Evolutionary conservation across 1,140 invertebrate genomes (phyloP), one percentile per base, ranked within the genome.

Genomic region (Panagrolaimus sp.): DNA sequence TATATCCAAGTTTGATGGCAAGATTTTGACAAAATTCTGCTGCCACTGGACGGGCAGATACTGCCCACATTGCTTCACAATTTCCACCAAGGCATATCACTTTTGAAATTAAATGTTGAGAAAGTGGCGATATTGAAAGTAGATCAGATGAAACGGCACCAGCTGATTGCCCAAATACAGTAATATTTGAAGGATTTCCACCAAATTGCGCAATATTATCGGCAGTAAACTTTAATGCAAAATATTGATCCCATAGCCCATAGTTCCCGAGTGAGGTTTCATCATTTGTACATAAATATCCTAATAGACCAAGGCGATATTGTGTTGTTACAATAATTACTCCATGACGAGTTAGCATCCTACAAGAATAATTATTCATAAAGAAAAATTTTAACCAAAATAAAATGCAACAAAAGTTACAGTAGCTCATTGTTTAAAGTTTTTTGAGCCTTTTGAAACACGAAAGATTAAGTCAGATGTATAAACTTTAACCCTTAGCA

Each of bases 101-200:
- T 11, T 73, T 66, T 9, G 66, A 43, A 68, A 76, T 73, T 5
- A 76, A 43, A 64, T 75, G 13, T 8, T 65, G 14, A 11, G 51
- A 57, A 0, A 57, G 20, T 4, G 76, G 76, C 11, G 61, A 68
- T 20, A 78, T 57, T 27, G 68, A 63, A 9, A 80, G 68, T n/a
- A 79, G 65, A 42, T 71, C 67, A 16, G 70, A 68, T 20, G 77
- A 70, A 43, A 68, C 86, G 0, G 87, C 87, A 0, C 90, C 90
- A 8, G 89, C 89, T 66, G 88, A 88, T 76, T 89, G 88, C 3
- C 90, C 90, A 1, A 90, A 72, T 14, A 85, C 84, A 0, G 90
- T 91, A 0, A 92, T 87, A 1, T 84, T 83, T 68, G 86, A 85
- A 0, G 89, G 87, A 84, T 92, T 89, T 5, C 86, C 86, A 25